These are phyloP conservation scores for Thunnus albacares DNA, from an alignment of 2,797 vertebrate species.

Conservation along the genomic window DNA sequence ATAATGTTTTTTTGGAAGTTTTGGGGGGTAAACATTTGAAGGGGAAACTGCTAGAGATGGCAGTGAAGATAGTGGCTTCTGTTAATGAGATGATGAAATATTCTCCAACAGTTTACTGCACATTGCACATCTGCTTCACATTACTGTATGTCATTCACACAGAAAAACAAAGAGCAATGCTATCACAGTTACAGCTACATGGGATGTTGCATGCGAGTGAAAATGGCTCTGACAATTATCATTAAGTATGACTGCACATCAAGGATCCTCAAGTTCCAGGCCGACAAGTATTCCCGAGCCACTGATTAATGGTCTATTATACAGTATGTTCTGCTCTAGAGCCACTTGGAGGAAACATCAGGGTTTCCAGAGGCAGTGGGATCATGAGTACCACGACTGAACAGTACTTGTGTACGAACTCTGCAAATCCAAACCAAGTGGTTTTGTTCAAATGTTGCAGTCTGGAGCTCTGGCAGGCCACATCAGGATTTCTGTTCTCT, in stretches of 20 bases:
- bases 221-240: conserved; percentile 71
- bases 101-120: conserved; percentile 51
- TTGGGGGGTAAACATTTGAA: conserved; percentile 69
- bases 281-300: conserved; percentile 59
- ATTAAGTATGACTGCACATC: conserved; percentile 72
- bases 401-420: conserved; percentile 19
- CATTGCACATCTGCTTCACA: conserved; percentile 51
- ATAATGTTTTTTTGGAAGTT: conserved; percentile 58
- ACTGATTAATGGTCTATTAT: conserved; percentile 78
- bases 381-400: conserved; percentile 66
- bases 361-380: conserved; percentile 57
- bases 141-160: conserved; percentile 41
- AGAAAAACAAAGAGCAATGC: conserved; percentile 43
- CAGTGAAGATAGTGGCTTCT: conserved; percentile 47
- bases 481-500: conserved; percentile 57
- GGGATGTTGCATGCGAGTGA: conserved; percentile 35
- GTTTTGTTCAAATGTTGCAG: conserved; percentile 60
- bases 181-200: conserved; percentile 23
- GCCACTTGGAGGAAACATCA: conserved; percentile 61
- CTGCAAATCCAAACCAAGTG: conserved; percentile 48
- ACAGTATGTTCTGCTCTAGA: conserved; percentile 63
- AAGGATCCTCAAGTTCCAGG: conserved; percentile 72
- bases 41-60: conserved; percentile 48
- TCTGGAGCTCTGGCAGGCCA: conserved; percentile 55
- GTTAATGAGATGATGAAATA: conserved; percentile 75